Evolutionary conservation across 2,113 vertebrate genomes (phyloP), one percentile per base, ranked within the genome.

Genomic region (Oxygymnocypris stewartii): DNA sequence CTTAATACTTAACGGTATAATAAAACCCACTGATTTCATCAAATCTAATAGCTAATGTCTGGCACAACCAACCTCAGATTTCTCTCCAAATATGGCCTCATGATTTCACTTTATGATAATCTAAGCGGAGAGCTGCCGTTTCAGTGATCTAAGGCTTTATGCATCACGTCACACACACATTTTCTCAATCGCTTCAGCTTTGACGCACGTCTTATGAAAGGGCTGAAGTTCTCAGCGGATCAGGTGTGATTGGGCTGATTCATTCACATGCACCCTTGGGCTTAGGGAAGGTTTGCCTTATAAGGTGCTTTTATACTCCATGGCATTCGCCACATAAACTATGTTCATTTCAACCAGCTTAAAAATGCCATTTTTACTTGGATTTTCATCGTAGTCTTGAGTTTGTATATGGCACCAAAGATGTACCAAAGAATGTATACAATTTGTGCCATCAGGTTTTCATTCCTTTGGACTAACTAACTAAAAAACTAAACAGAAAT

Each of bases 51-150:
- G 51, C 12, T 79, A 40, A 79, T 1, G 69, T 23, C 69, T 40
- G 77, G 54, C 20, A 12, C 7, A 35, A 25, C 59, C 31, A 25
- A 0, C 54, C 18, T 80, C 79, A 20, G 40, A 69, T 51, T 69
- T 82, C 80, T 35, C 16, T 82, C 79, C 84, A 88, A 84, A 87
- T 40, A 57, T 77, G 86, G 61, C 91, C 91, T 92, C 86, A 91
- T 90, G 91, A 92, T 90, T 88, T 90, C 67, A 92, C 88, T 79
- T 71, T 35, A 71, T 20, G 44, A 57, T 81, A 79, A 78, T 78
- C 74, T 78, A 67, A 49, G 13, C 37, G 25, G 85, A 77, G 25
- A 47, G 54, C 74, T 67, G 14, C 59, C 25, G 18, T 54, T 78
- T 51, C 47, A 80, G n/a, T 76, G 54, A 51, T 65, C 82, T 51